These are phyloP conservation scores for Anadara kagoshimensis DNA, from an alignment of 1,140 invertebrate genomes.

Conservation along the genomic window DNA sequence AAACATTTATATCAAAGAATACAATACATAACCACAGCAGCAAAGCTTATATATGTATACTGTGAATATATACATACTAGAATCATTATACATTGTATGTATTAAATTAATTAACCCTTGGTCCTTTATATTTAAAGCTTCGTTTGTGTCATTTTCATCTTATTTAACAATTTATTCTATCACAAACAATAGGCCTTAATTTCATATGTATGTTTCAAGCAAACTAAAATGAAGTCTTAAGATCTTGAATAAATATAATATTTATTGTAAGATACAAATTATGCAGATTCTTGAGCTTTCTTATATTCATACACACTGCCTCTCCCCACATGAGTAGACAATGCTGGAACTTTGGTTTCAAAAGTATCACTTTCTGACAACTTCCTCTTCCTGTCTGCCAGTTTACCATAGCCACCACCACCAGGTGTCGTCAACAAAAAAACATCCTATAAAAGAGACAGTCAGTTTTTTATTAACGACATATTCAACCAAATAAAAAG, in stretches of 20 bases:
- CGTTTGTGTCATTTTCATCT: too few relatives aligned
- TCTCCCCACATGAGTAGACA: slow-evolving; percentile 28
- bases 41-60: too few relatives aligned
- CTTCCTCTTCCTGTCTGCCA: slow-evolving; percentile 6
- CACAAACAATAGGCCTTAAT: too few relatives aligned
- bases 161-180: too few relatives aligned
- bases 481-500: neutral
- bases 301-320: slow-evolving; percentile 49
- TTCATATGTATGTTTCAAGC: too few relatives aligned
- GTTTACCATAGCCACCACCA: slow-evolving; percentile 87
- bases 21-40: too few relatives aligned
- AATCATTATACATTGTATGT: too few relatives aligned
- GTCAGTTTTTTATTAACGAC: slow-evolving; percentile 3
- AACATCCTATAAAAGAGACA: slow-evolving; percentile 78
- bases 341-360: neutral
- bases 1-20: too few relatives aligned
- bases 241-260: neutral
- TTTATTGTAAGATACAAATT: neutral
- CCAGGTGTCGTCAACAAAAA: slow-evolving; percentile 88
- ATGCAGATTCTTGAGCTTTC: slow-evolving; percentile 44
- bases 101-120: too few relatives aligned
- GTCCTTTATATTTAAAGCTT: too few relatives aligned
- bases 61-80: too few relatives aligned
- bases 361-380: neutral
- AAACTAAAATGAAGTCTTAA: too few relatives aligned